Conservation (phyloP, 2,888 invertebrate species). For the Napeogenes inachia region DNA sequence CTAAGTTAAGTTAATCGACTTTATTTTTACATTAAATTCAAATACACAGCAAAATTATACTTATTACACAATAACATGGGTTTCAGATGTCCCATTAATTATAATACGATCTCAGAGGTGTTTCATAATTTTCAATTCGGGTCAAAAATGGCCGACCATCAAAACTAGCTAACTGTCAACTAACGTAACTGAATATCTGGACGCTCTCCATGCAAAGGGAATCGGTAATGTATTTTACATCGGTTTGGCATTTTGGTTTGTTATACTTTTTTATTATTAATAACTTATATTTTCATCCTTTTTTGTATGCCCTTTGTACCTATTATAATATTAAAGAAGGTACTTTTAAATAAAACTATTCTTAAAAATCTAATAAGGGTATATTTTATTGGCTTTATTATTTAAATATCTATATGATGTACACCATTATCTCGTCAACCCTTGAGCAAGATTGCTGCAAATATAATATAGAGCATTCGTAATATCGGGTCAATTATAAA, state of each 20-base stretch:
- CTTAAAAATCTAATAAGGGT: too few species aligned
- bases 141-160: constrained; percentile 22
- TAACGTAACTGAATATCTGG: constrained; percentile 26
- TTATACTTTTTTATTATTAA: background rate
- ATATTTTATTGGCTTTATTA: too few species aligned
- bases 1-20: too few species aligned
- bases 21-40: too few species aligned
- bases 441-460: too few species aligned
- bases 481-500: too few species aligned
- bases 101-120: background rate
- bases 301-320: too few species aligned
- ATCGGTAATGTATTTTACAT: background rate
- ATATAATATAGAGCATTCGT: too few species aligned
- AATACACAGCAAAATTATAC: background rate
- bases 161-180: constrained; percentile 24
- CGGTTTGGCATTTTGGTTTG: background rate
- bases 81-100: constrained; percentile 19
- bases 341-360: too few species aligned
- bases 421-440: too few species aligned
- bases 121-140: background rate
- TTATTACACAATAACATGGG: constrained; percentile 9
- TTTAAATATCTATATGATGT: too few species aligned
- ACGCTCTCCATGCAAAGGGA: constrained; percentile 13
- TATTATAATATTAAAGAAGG: too few species aligned
- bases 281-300: background rate